Evolutionary conservation across 2,888 invertebrate genomes (phyloP).

Genomic region (Aspidiotus destructor): DNA sequence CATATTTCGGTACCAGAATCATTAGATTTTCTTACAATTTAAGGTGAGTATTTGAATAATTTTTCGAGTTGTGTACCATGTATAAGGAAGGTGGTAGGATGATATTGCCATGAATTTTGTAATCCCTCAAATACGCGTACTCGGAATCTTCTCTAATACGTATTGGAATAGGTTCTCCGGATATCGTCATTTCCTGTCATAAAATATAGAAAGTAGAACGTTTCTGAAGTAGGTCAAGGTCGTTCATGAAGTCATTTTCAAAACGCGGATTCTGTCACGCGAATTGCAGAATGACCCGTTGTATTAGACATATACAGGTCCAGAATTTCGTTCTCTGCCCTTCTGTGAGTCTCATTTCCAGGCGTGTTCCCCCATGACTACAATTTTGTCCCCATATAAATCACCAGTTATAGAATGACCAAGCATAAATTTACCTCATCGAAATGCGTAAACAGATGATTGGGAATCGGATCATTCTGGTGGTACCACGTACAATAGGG

Average conservation of each 20-base stretch:
- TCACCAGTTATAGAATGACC: too few relatives aligned
- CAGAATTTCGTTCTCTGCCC: too few relatives aligned
- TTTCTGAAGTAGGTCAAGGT: too few relatives aligned
- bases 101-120: constrained; percentile 20
- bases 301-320: too few relatives aligned
- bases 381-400: too few relatives aligned
- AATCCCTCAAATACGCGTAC: constrained; percentile 14
- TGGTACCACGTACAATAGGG: constrained; percentile 77
- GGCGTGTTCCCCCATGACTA: too few relatives aligned
- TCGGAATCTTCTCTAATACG: constrained; percentile 22
- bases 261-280: too few relatives aligned
- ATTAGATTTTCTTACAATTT: not conserved
- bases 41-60: not conserved
- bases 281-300: too few relatives aligned
- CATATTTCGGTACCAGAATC: not conserved
- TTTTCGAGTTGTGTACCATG: constrained; percentile 8
- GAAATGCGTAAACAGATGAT: constrained; percentile 39
- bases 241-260: too few relatives aligned
- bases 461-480: constrained; percentile 42
- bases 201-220: too few relatives aligned
- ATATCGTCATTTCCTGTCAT: not conserved
- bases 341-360: too few relatives aligned
- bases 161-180: constrained; percentile 18
- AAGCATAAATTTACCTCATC: not conserved
- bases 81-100: constrained; percentile 23